Evolutionary conservation across 1,140 invertebrate genomes (phyloP), one percentile per base, ranked within the genome.

Genomic region (Alviniconcha marisindica): DNA sequence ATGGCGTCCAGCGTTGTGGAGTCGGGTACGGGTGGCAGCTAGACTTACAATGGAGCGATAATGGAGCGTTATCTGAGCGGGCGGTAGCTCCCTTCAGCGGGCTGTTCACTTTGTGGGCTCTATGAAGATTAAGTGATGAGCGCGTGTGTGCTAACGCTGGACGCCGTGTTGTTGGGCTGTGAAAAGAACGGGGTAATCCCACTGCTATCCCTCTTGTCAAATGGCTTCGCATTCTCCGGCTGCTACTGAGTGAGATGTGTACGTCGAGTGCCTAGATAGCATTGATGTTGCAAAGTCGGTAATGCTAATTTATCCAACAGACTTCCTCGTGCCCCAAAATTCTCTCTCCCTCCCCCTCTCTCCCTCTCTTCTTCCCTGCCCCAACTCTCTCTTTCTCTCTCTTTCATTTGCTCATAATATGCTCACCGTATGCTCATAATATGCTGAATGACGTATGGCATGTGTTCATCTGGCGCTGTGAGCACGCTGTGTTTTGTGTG

Each of bases 1-100:
- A n/a, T n/a, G n/a, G n/a, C n/a, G n/a, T n/a, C n/a, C n/a, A n/a
- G n/a, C n/a, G n/a, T n/a, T n/a, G n/a, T n/a, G n/a, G n/a, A n/a
- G n/a, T n/a, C n/a, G n/a, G n/a, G n/a, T n/a, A n/a, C n/a, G n/a
- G 44, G 5, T 48, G 44, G 7, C 44, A 10, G 60, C 7, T 31
- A 63, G 60, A 63, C 24, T 63, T 63, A 63, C 28, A 63, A 63
- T n/a, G 60, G 60, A 24, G 21, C 60, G 60, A 63, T 63, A 63
- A 31, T 63, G 60, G 60, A 31, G 10, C 60, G 60, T 63, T 63
- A 63, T 63, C 60, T 10, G 21, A n/a, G 24, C 28, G 21, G 60
- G 21, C 24, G 28, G 44, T 31, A 24, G 60, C 60, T 5, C 60
- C 24, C 7, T 7, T 31, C 28, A 63, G 7, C 60, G 5, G 7